Evolutionary conservation across 2,797 vertebrate species (phyloP), one percentile per base, ranked within the genome.

Genomic region (Falco columbarius): DNA sequence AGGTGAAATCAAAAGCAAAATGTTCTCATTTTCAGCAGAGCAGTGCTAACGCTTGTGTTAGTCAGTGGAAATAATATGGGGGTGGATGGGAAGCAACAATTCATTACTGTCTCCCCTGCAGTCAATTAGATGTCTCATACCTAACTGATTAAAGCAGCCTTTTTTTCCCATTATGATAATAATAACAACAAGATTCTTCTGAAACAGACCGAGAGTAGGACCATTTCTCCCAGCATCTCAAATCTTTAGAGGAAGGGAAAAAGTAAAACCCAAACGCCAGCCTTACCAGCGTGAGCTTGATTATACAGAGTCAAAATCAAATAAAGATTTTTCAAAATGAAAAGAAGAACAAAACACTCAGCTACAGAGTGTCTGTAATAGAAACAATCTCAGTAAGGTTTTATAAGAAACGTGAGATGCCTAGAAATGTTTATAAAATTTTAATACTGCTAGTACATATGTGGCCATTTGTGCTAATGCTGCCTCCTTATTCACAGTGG

Each of bases 61-160:
- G 52, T 79, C 40, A 87, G 74, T 81, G 61, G 75, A 38, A 87
- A 89, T 91, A 89, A 63, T 61, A 44, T 4, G 75, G 65, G 52
- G 51, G 65, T 81, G 89, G 75, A 62, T 94, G 30, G 54, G 40
- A 92, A 94, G 42, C 65, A 92, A 12, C 83, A 86, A 86, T 75
- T 96, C 65, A 62, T 94, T 93, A 62, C 30, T 74, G 77, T 90
- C 70, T 94, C 30, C 92, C 56, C 75, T 77, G 32, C 27, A 81
- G 63, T 83, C 81, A 83, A 6, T 97, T 92, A 93, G 92, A 58
- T 83, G n/a, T 85, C 54, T 95, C 71, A 88, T 87, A 87, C 6
- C 0, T 82, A 66, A 52, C 32, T 87, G 90, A 93, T 93, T 92
- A 89, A 94, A 81, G 22, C 38, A 68, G 49, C 12, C 11, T 77